Percentiles rank a stretch among this genome's conserved stretches.
phyloP scores from a whole-genome alignment of 2,888 invertebrate genomes.

The Sipha maydis region DNA sequence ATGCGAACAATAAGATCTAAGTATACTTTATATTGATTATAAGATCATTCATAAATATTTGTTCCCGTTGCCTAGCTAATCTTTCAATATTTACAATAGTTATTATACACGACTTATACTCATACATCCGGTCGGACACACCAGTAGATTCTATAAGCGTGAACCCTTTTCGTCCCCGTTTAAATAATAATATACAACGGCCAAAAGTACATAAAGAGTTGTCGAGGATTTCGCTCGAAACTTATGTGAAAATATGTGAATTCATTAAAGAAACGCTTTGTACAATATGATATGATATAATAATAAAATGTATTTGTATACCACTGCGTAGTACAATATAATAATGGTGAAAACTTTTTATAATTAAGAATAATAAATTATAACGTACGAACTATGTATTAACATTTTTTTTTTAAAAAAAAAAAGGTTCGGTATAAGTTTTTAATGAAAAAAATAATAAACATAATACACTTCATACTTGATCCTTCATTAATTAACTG shows the following conservation, averaged over 20 bases:
- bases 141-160: not conserved
- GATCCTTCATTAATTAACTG: too few relatives aligned
- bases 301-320: too few relatives aligned
- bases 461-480: not conserved
- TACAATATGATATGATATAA: too few relatives aligned
- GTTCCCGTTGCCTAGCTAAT: not conserved
- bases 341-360: not conserved
- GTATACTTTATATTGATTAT: not conserved
- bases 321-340: not conserved
- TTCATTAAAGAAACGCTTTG: too few relatives aligned
- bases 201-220: not conserved
- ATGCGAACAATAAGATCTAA: not conserved
- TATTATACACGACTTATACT: not conserved
- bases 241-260: too few relatives aligned
- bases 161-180: not conserved
- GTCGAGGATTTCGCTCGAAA: not conserved
- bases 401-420: not conserved
- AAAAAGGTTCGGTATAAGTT: not conserved
- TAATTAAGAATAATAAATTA: not conserved
- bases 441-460: not conserved
- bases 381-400: not conserved
- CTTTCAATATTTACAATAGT: not conserved
- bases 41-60: not conserved
- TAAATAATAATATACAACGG: not conserved
- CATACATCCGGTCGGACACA: too few relatives aligned